phyloP scores from a whole-genome alignment of 2,113 vertebrate genomes.

The Periophthalmus modestus region DNA sequence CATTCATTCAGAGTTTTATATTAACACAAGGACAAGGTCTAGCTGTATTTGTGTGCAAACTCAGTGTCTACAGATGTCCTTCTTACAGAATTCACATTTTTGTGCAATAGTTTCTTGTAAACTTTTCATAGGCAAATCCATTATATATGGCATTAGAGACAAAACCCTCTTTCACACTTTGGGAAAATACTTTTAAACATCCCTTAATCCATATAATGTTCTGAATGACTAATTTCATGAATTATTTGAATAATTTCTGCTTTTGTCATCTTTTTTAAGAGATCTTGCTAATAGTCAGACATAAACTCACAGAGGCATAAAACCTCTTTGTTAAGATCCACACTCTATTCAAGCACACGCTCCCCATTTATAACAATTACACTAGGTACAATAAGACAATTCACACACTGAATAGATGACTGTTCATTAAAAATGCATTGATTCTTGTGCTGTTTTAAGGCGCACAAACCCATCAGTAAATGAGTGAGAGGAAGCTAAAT shows the following conservation, averaged over 20 bases:
- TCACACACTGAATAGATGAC: conserved; percentile 39
- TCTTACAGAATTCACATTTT: not conserved
- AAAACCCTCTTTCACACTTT: not conserved
- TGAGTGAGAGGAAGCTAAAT: conserved; percentile 26
- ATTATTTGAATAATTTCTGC: not conserved
- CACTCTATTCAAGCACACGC: not conserved
- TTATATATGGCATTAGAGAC: not conserved
- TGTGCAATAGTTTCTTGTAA: no score
- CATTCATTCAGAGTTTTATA: no score
- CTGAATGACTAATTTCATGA: no score
- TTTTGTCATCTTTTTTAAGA: not conserved
- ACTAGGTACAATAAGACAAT: conserved; percentile 19
- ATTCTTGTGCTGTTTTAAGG: conserved; percentile 7
- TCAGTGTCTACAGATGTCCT: not conserved
- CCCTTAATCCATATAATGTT: not conserved
- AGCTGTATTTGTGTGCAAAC: no score
- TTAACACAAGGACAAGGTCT: no score
- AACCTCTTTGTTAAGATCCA: not conserved
- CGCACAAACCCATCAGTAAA: conserved; percentile 17
- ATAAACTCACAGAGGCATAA: not conserved
- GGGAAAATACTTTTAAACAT: no score
- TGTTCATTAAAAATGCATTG: conserved; percentile 54
- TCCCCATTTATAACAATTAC: conserved; percentile 36
- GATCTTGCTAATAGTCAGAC: not conserved
- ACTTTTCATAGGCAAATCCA: not conserved